Percentiles rank a stretch among this genome's conserved stretches.
Conservation (phyloP, 2,113 vertebrate species). For the Myrmecobius fasciatus region DNA sequence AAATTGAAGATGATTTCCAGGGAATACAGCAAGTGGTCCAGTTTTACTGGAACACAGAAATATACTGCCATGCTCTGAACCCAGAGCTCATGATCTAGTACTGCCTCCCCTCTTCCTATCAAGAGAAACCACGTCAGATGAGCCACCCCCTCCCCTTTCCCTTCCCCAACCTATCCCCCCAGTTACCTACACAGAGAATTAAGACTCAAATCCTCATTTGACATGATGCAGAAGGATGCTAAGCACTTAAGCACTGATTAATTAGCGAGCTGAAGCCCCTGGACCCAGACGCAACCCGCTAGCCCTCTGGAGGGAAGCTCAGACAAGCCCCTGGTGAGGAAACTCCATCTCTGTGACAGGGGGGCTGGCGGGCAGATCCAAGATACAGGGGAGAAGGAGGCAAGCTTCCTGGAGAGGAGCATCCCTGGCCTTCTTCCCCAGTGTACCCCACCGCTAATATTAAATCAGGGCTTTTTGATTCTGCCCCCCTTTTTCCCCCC, state of each 20-base stretch:
- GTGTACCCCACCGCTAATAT: neutral
- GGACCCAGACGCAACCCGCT: slow-evolving; percentile 30
- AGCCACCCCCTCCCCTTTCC: neutral
- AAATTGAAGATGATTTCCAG: neutral
- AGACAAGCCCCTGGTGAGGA: slow-evolving; percentile 50
- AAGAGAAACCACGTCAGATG: neutral
- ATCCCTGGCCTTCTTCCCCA: no score
- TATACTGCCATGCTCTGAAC: neutral
- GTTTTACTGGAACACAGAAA: neutral
- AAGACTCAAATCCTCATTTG: slow-evolving; percentile 81
- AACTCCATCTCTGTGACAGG: neutral
- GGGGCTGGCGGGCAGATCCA: neutral
- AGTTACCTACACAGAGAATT: slow-evolving; percentile 78
- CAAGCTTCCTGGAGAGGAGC: neutral
- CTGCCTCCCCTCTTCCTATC: neutral
- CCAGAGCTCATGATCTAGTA: neutral
- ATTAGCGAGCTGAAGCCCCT: slow-evolving; percentile 72
- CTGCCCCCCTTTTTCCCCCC: neutral
- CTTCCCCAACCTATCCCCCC: slow-evolving; percentile 33
- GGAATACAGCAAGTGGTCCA: neutral
- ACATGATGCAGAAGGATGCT: slow-evolving; percentile 78
- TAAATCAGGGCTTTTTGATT: neutral
- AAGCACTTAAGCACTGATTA: slow-evolving; percentile 81
- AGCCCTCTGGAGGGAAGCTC: slow-evolving; percentile 70
- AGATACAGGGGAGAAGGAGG: neutral